Evolutionary conservation across 2,888 invertebrate species (phyloP), one percentile per base, ranked within the genome.

Genomic region (Sinotaia quadrata): DNA sequence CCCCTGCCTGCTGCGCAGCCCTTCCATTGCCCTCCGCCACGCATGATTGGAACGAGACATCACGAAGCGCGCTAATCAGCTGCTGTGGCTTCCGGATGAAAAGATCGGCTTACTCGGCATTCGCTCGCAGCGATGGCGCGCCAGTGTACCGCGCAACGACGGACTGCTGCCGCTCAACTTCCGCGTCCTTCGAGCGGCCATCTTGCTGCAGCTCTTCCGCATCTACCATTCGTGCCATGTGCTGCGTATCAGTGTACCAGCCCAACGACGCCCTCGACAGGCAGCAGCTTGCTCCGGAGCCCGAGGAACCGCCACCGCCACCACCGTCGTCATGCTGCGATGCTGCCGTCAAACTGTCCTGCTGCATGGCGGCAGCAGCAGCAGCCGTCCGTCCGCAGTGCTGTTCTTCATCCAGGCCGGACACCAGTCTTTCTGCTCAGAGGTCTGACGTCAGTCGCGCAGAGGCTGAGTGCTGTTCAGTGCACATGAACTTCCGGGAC

Each of bases 201-300:
- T 54, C 54, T 0, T 54, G 54, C 27, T 54, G 54, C 54, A 29
- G 18, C 7, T 54, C 54, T 2, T 27, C n/a, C 24, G 29, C 27
- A 15, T n/a, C 54, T 18, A 54, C 8, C 54, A 54, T 54, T 31
- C 54, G 54, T n/a, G 54, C 54, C 2, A 29, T 54, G 27, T 54
- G 54, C 54, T 54, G 54, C 54, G 41, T 41, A 18, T 10, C 41
- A 18, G 18, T 18, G 10, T 18, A 41, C 41, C 5, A 54, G 27
- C 27, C 18, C 4, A 31, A 54, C 54, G 8, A 27, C 10, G 54
- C 10, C 2, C 27, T 10, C 27, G 27, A 18, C 5, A 24, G 8
- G 4, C 5, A 12, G 33, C 27, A 4, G 27, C 4, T 18, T 1
- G 54, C 29, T 0, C 5, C 10, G 31, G 4, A 7, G 31, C 27